phyloP scores from a whole-genome alignment of 35 echinoderm and acorn worm species.

The Lytechinus pictus region DNA sequence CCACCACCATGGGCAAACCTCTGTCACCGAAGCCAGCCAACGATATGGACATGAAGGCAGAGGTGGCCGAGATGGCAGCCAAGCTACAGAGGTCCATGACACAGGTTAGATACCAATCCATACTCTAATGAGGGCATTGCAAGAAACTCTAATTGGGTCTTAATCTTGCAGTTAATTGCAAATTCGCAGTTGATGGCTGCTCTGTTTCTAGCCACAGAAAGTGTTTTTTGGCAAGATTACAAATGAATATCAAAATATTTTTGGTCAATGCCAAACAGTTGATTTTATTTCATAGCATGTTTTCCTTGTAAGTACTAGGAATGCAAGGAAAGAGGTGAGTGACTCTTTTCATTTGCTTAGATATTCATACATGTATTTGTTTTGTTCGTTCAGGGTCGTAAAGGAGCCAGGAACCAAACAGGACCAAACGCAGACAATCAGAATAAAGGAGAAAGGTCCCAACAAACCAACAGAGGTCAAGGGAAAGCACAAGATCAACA shows the following conservation, averaged over 20 bases:
- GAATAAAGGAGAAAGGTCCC: slow-evolving; percentile 5
- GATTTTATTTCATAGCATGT: no score
- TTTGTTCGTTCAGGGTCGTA: background rate
- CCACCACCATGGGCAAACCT: background rate
- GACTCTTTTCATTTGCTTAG: background rate
- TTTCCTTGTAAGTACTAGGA: background rate
- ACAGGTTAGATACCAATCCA: slow-evolving; percentile 1
- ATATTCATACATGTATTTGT: background rate
- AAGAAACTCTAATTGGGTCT: no score
- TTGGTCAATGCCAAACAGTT: no score
- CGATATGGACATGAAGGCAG: slow-evolving; percentile 58
- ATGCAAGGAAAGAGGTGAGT: background rate
- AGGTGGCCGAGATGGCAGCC: slow-evolving; percentile 72
- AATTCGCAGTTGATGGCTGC: no score
- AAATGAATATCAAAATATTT: no score
- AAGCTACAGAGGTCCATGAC: slow-evolving; percentile 67
- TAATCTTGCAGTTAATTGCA: no score
- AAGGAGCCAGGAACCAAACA: slow-evolving; percentile 42
- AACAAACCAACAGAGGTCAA: slow-evolving; percentile 29
- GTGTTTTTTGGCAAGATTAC: no score
- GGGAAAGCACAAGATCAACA: background rate
- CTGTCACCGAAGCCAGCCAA: background rate
- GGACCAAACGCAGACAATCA: slow-evolving; percentile 25
- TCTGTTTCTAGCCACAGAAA: no score
- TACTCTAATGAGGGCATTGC: background rate